Base-by-base conservation (phyloP, 2,888 invertebrate genomes). In the Lissonota sp. region DNA sequence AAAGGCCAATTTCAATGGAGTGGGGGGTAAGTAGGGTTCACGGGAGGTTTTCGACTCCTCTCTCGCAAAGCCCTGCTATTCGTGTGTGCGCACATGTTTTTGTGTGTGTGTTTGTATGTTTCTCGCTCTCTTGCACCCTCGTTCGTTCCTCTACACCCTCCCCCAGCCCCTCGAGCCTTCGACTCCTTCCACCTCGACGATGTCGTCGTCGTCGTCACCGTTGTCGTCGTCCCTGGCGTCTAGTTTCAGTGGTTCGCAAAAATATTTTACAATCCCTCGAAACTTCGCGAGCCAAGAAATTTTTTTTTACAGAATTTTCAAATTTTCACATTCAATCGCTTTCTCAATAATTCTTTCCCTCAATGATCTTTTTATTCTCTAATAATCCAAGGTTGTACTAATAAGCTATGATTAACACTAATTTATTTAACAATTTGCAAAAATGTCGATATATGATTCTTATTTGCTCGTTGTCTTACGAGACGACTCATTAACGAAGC, bases 11-110 rank as follows among this genome's bases (percentile, higher is more conserved):
- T 51, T 14, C 46, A 2, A 8, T 7, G 8, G 83, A 82, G 91
- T 91, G 92, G 92, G 92, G 91, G 92, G 92, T 90, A 92, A 90
- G 92, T 92, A 92, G 91, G 92, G 92, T 92, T 92, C 92, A 92
- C 90, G 87, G 87, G 91, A 92, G 92, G 92, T 92, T 92, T 92
- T 92, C 92, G 92, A 92, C 92, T 92, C 90, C 90, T 90, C 74
- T 80, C 69, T 58, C 60, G 44, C 64, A 64, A 69, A 64, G 74
- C 66, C 66, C 16, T 57, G 7, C 42, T 49, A 26, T 26, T 37
- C 46, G 53, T 12, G 16, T 53, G 1, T 53, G 6, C 44, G 6
- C 10, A 10, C 10, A 4, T 49, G 8, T 71, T 51, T 71, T 7
- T 12, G 55, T 14, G 67, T 69, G 53, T 53, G 26, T 12, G 51